Conservation (phyloP, 2,797 vertebrate genomes). For the Lerista edwardsae region DNA sequence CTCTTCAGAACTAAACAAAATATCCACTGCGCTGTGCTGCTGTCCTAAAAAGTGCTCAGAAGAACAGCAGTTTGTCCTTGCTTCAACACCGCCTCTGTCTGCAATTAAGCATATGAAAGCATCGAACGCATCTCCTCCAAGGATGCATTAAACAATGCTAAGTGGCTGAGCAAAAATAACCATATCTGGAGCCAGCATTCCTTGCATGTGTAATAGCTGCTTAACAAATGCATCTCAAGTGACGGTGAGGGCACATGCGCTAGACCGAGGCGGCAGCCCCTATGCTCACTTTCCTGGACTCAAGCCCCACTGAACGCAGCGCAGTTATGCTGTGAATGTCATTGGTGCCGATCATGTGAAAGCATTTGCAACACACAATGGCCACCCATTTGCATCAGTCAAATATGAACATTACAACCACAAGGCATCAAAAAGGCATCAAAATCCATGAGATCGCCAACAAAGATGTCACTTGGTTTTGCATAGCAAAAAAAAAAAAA, state of each 20-base stretch:
- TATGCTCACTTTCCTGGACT: no score
- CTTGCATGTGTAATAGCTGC: slow-evolving; percentile 30
- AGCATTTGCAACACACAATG: slow-evolving; percentile 15
- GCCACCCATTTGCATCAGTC: neutral
- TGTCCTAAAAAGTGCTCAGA: neutral
- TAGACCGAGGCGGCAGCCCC: no score
- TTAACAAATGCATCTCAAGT: slow-evolving; percentile 33
- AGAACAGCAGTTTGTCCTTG: neutral
- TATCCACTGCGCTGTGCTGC: neutral
- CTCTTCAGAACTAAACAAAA: neutral
- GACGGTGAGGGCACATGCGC: neutral
- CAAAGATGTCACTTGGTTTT: slow-evolving; percentile 22
- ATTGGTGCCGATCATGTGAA: slow-evolving; percentile 5
- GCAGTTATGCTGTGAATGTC: slow-evolving; percentile 1
- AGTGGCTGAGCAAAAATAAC: slow-evolving; percentile 45
- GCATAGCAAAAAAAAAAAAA: neutral
- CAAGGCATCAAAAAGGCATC: slow-evolving; percentile 11
- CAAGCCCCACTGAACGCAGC: no score
- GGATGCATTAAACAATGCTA: slow-evolving; percentile 5
- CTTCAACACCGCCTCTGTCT: neutral
- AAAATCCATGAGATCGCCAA: neutral
- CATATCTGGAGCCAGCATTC: slow-evolving; percentile 36
- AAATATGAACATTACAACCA: neutral
- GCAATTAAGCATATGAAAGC: slow-evolving; percentile 18
- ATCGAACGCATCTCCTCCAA: slow-evolving; percentile 24